Conservation (phyloP, 2,113 vertebrate species). For the Pleuronectes platessa region DNA sequence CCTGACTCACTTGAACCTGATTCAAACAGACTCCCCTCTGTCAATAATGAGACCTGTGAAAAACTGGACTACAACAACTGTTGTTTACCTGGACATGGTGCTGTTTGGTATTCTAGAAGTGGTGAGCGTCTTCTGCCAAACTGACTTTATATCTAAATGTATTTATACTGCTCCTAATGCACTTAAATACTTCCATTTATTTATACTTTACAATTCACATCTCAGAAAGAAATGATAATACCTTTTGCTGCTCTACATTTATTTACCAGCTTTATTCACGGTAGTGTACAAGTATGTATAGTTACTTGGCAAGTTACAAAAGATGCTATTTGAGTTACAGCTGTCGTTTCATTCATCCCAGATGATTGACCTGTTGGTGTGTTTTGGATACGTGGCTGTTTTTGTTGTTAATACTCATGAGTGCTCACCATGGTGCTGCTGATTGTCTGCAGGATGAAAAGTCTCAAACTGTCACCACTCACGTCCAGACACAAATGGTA, state of each 20-base stretch:
- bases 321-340: too few relatives aligned
- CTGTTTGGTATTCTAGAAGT: slow-evolving; percentile 78
- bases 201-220: background rate
- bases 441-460: slow-evolving; percentile 66
- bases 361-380: too few relatives aligned
- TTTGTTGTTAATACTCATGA: background rate
- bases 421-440: background rate
- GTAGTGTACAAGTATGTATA: too few relatives aligned
- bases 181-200: too few relatives aligned
- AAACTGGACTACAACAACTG: slow-evolving; percentile 54
- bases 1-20: slow-evolving; percentile 75
- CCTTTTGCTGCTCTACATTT: background rate
- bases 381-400: too few relatives aligned
- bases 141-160: background rate
- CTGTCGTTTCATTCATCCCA: too few relatives aligned
- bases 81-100: slow-evolving; percentile 65
- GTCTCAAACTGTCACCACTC: slow-evolving; percentile 57
- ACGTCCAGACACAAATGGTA: slow-evolving; percentile 52
- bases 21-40: slow-evolving; percentile 46
- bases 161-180: too few relatives aligned
- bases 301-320: too few relatives aligned
- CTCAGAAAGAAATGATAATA: background rate
- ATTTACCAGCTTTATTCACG: background rate
- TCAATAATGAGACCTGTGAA: slow-evolving; percentile 74
- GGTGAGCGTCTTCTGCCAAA: slow-evolving; percentile 46